Evolutionary conservation across 2,113 vertebrate genomes (phyloP).

Genomic region (Opisthocomus hoazin): DNA sequence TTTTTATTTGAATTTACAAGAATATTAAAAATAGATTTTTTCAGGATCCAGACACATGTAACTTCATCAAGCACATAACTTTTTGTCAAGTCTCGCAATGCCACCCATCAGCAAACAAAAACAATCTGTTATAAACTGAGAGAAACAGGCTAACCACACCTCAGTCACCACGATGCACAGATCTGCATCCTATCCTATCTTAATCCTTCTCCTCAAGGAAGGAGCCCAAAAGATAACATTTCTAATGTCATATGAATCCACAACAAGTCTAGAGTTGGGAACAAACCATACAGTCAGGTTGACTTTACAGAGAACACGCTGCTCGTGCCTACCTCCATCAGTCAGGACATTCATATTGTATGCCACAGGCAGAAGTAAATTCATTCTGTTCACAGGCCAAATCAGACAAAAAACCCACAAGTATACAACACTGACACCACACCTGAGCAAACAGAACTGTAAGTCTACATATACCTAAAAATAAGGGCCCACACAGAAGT

Average conservation of each 20-base stretch:
- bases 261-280: neutral
- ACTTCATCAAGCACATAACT: neutral
- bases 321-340: neutral
- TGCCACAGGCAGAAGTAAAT: neutral
- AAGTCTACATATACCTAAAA: neutral
- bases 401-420: neutral
- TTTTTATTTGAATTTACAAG: neutral
- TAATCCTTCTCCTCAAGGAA: neutral
- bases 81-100: neutral
- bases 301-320: neutral
- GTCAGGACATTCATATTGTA: neutral
- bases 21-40: neutral
- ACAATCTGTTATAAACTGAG: neutral
- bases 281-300: neutral
- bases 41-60: neutral
- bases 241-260: neutral
- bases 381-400: neutral
- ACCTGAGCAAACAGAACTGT: neutral
- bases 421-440: neutral
- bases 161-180: neutral
- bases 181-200: neutral
- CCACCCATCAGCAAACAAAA: neutral
- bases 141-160: neutral
- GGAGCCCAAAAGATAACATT: neutral
- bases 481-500: neutral